A percentile compares a stretch with the other conserved stretches of the same genome.
These are phyloP conservation scores for Asobara japonica DNA, from an alignment of 1,140 invertebrate species.

Conservation along the genomic window DNA sequence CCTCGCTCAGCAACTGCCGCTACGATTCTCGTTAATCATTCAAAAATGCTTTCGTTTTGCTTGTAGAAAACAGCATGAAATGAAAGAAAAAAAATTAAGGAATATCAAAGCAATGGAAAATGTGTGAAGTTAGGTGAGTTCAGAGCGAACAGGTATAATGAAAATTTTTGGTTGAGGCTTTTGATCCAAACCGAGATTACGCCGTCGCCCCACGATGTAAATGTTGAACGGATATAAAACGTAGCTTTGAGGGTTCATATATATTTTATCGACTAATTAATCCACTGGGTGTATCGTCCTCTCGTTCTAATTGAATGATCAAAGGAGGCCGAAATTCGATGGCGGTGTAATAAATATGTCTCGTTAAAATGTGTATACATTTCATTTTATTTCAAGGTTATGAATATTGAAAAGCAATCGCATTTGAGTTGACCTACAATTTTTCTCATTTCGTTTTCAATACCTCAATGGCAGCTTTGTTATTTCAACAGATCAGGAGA, in stretches of 20 bases:
- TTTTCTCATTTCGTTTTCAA: not conserved
- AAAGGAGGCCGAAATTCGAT: slow-evolving; percentile 29
- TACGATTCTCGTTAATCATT: slow-evolving; percentile 37
- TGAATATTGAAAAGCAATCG: not conserved
- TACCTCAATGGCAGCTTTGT: not conserved
- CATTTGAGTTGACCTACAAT: not conserved
- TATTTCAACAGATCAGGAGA: not conserved
- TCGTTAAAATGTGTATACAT: slow-evolving; percentile 29
- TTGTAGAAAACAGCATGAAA: not conserved
- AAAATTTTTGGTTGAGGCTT: slow-evolving; percentile 21
- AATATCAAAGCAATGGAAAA: slow-evolving; percentile 20
- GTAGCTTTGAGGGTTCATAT: slow-evolving; percentile 9
- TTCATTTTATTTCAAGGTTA: not conserved
- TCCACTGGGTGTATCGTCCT: slow-evolving; percentile 19
- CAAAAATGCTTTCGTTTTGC: slow-evolving; percentile 6
- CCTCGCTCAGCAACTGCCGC: slow-evolving; percentile 26
- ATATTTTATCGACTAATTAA: slow-evolving; percentile 41
- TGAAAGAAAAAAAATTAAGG: not conserved
- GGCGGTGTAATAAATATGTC: slow-evolving; percentile 35
- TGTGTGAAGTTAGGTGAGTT: not conserved
- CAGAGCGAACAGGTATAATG: slow-evolving; percentile 4
- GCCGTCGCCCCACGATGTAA: not conserved
- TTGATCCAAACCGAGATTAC: slow-evolving; percentile 18
- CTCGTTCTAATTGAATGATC: slow-evolving; percentile 41
- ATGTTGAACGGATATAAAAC: slow-evolving; percentile 22